Evolutionary conservation across 2,113 vertebrate genomes (phyloP), one percentile per base, ranked within the genome.

Genomic region (Campylomormyrus numenius): DNA sequence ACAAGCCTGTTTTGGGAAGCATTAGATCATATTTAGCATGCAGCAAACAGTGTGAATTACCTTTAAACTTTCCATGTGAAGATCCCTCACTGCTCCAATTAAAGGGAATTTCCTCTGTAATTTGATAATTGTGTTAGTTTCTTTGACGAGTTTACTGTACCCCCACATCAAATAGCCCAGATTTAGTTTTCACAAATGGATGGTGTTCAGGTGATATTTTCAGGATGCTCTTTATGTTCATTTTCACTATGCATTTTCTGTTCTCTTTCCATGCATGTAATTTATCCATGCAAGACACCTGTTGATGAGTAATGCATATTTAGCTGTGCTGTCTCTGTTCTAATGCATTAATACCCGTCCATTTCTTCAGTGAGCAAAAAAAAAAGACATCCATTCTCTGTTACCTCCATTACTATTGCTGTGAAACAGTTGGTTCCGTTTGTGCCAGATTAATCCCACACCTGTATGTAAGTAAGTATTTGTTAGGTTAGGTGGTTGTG

Each of bases 21-120:
- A 85, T 48, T 85, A 85, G 45, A 85, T 46, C 80, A 85, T 85
- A 24, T 85, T 85, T n/a, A 85, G 45, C 42, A 85, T 85, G 21
- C 45, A 46, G 19, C 19, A 24, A 84, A 84, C 80, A 7, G 39
- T 85, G 80, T 48, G 70, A 77, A 85, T 48, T 85, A 24, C 17
- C 80, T 85, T 85, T 48, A 85, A 48, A 48, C 19, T 48, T 46
- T 24, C 39, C 42, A 46, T 48, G 39, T 85, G 80, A 48, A 48
- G 80, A 85, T 85, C 39, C 42, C 45, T 48, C 21, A 48, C 35
- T 48, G 21, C 42, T 48, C 21, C 19, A n/a, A 10, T 46, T 48
- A 46, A 85, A 85, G 17, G 45, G 39, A 48, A 48, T n/a, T 85
- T 85, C 80, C 5, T 35, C 70, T 39, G 10, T 35, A 39, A 77